Evolutionary conservation across 2,113 vertebrate species (phyloP), one percentile per base, ranked within the genome.

Genomic region (Oenanthe oenanthe): DNA sequence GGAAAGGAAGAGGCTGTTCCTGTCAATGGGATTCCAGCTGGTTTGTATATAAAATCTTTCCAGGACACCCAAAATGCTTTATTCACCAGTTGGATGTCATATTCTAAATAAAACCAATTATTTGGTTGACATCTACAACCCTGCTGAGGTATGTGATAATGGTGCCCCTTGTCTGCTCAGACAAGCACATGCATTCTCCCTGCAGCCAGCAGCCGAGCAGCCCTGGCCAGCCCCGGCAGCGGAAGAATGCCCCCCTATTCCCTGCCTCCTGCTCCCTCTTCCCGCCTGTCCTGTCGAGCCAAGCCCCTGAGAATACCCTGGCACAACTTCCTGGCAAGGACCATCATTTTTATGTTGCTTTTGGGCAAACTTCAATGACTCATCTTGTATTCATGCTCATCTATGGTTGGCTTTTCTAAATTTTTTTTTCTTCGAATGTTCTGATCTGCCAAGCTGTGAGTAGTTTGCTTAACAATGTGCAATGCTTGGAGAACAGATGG

Each of bases 101-200:
- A 93, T 88, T 83, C 90, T 74, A 72, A 95, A 89, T 94, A 95
- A 95, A 96, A 67, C 62, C 65, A 96, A 86, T 61, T 93, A 93
- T 94, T 92, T 93, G 62, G 76, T 94, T 94, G 95, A 95, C 91
- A 77, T 96, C 54, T 66, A 75, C 43, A 77, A 68, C 86, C 80
- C 96, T 67, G 74, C 77, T 96, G 88, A 96, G 92, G 95, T 96
- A 84, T 63, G 85, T 83, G 93, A 97, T 93, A 97, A 97, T 97
- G 75, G 93, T 93, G 75, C 18, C 67, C 92, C 92, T 97, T 96
- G 96, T 96, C 75, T 93, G 82, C 82, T 66, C 62, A 75, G 94
- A 95, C 89, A 95, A 94, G 85, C 74, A 79, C 89, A 36, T 0
- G 3, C 93, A 66, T 92, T 92, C 95, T 85, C 65, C 75, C 82